Conservation (phyloP, 1,140 invertebrate species). For the Megathymus violae region DNA sequence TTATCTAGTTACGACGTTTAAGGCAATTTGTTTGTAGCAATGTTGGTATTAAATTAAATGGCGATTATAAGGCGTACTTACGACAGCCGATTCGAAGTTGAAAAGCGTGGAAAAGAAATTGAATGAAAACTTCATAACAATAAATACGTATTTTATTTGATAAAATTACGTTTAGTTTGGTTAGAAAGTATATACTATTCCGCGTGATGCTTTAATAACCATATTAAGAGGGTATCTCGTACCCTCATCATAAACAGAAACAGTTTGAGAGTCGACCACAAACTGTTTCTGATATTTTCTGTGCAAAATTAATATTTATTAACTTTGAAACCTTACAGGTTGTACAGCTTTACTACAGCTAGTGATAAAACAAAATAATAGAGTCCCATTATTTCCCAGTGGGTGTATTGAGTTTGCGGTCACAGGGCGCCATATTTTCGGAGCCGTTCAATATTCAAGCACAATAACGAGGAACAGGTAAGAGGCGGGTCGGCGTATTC, state of each 20-base stretch:
- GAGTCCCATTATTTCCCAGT: background rate
- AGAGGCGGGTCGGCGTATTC: constrained; percentile 66
- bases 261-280: background rate
- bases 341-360: background rate
- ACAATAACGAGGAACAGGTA: constrained; percentile 70
- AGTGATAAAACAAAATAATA: background rate
- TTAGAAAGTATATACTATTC: too few relatives aligned
- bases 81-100: too few relatives aligned
- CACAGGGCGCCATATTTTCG: constrained; percentile 38
- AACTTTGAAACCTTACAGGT: background rate
- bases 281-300: background rate
- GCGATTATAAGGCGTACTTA: constrained; percentile 1
- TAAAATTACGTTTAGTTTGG: too few relatives aligned
- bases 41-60: constrained; percentile 22
- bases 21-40: constrained; percentile 48
- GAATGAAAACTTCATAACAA: too few relatives aligned
- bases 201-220: too few relatives aligned
- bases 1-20: constrained; percentile 57
- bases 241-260: too few relatives aligned
- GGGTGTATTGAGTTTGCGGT: background rate
- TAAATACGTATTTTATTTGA: too few relatives aligned
- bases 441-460: constrained; percentile 66
- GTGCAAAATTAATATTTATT: constrained; percentile 9
- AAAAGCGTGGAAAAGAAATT: too few relatives aligned
- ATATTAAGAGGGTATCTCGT: too few relatives aligned